A percentile compares a stretch with the other conserved stretches of the same genome.
Evolutionary conservation across 2,113 vertebrate species (phyloP).

Genomic region (Chaetodon auriga): DNA sequence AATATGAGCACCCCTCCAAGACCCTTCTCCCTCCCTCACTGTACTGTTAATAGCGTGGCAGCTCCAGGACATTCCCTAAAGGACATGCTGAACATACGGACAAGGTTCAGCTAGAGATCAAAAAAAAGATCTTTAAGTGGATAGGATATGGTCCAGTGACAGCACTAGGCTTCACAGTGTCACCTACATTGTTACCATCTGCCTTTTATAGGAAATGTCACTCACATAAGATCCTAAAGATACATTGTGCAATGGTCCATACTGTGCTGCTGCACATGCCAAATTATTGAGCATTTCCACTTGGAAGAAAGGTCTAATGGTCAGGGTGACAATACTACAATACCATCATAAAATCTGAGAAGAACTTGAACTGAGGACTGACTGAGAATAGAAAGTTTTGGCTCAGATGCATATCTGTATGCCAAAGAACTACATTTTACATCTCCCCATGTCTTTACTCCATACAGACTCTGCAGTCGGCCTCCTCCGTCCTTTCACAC

Average conservation of each 20-base stretch:
- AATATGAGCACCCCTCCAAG: conserved; percentile 23
- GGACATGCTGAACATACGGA: conserved; percentile 46
- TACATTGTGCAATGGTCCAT: conserved; percentile 50
- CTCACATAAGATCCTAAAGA: conserved; percentile 54
- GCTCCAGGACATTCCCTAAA: conserved; percentile 65
- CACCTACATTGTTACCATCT: conserved; percentile 65
- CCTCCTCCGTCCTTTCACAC: not conserved
- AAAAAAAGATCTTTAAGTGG: conserved; percentile 58
- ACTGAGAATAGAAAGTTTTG: not conserved
- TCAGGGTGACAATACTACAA: not conserved
- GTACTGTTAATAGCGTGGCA: conserved; percentile 46
- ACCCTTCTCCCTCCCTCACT: conserved; percentile 7
- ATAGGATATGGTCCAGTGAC: conserved; percentile 56
- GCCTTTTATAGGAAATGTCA: conserved; percentile 61
- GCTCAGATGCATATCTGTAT: not conserved
- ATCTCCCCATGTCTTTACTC: too few species aligned
- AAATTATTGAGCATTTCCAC: conserved; percentile 40
- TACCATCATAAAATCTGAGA: not conserved
- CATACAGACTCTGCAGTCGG: not conserved
- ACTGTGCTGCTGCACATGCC: conserved; percentile 36
- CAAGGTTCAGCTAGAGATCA: conserved; percentile 43
- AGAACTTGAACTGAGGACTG: not conserved
- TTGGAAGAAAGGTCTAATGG: conserved; percentile 24
- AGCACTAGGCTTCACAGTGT: conserved; percentile 31
- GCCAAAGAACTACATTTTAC: not conserved